Evolutionary conservation across 1,140 invertebrate genomes (phyloP).

Genomic region (fruit fly (Drosophila melanogaster)): DNA sequence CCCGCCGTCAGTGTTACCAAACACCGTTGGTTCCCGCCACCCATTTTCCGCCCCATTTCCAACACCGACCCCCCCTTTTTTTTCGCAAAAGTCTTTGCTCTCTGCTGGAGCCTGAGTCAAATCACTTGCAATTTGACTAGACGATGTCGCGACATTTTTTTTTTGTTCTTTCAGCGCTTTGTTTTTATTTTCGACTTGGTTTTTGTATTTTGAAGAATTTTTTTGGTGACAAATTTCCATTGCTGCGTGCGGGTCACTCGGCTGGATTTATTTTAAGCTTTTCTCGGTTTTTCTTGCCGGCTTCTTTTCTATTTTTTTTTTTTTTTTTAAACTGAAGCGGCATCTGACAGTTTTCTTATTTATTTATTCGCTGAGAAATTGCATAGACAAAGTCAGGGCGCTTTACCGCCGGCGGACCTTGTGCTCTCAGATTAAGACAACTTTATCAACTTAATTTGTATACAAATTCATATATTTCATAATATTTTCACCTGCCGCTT

Average conservation of each 20-base stretch:
- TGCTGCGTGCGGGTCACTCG: conserved; percentile 32
- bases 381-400: conserved; percentile 18
- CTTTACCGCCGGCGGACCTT: conserved; percentile 5
- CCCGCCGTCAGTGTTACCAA: conserved; percentile 22
- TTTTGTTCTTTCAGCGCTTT: conserved; percentile 30
- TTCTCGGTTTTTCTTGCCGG: neutral
- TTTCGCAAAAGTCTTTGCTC: conserved; percentile 18
- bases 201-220: neutral
- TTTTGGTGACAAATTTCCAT: conserved; percentile 27
- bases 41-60: neutral
- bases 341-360: conserved; percentile 57
- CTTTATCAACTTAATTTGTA: conserved; percentile 71
- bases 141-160: conserved; percentile 55
- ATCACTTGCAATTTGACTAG: conserved; percentile 67
- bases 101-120: conserved; percentile 45
- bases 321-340: conserved; percentile 17
- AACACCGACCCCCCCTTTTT: neutral
- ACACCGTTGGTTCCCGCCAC: neutral
- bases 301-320: neutral
- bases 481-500: conserved; percentile 15
- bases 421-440: conserved; percentile 33
- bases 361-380: conserved; percentile 62
- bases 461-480: conserved; percentile 53
- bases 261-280: conserved; percentile 29
- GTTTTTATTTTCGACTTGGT: conserved; percentile 7